These are phyloP conservation scores for Euglossa dilemma DNA, from an alignment of 1,140 invertebrate species.

Conservation along the genomic window DNA sequence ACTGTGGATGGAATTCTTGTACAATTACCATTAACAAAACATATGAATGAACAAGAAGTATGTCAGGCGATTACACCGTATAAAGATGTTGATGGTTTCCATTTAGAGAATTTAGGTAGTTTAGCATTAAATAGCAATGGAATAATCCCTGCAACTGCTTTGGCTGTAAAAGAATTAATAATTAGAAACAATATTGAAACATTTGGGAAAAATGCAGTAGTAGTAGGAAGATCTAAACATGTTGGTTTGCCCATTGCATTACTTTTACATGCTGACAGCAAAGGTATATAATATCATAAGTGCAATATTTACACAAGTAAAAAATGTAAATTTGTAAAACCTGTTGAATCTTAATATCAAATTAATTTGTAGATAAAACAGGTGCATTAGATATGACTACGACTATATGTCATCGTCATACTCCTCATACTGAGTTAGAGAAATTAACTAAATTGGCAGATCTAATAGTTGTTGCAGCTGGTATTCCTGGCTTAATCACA, in stretches of 20 bases:
- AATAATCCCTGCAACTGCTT: slow-evolving; percentile 93
- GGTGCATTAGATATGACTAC: slow-evolving; percentile 91
- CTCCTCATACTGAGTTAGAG: slow-evolving; percentile 89
- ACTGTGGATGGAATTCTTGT: slow-evolving; percentile 92
- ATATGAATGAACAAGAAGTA: slow-evolving; percentile 89
- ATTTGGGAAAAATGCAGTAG: slow-evolving; percentile 92
- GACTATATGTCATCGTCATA: slow-evolving; percentile 93
- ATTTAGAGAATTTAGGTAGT: slow-evolving; percentile 90
- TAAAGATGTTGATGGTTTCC: slow-evolving; percentile 97
- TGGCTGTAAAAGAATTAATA: slow-evolving; percentile 91
- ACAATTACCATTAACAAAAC: slow-evolving; percentile 91
- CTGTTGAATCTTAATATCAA: not conserved
- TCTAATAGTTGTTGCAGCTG: slow-evolving; percentile 91
- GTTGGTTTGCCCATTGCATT: slow-evolving; percentile 94
- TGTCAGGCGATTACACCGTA: slow-evolving; percentile 90
- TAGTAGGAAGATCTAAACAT: slow-evolving; percentile 94
- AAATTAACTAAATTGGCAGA: slow-evolving; percentile 89
- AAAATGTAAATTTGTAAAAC: not conserved
- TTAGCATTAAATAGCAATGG: slow-evolving; percentile 88
- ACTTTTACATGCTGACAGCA: slow-evolving; percentile 90
- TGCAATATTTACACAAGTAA: not conserved
- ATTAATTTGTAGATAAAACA: slow-evolving; percentile 80
- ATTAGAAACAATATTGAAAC: slow-evolving; percentile 89
- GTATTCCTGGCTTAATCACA: slow-evolving; percentile 90
- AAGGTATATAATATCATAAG: slow-evolving; percentile 75